Evolutionary conservation across 2,888 invertebrate genomes (phyloP).

Genomic region (Diloba caeruleocephala): DNA sequence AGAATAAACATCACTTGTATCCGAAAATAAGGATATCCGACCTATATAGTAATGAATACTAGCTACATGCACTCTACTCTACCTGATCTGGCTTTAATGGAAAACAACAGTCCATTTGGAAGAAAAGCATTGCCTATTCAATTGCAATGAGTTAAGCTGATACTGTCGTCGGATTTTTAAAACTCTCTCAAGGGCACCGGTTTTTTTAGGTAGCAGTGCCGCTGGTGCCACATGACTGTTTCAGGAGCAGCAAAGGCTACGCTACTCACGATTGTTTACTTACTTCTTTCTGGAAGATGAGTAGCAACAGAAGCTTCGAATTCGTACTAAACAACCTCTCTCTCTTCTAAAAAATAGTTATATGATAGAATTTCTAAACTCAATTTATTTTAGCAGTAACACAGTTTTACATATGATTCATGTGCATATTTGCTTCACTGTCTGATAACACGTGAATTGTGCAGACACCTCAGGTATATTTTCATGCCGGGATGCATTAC

Average conservation of each 20-base stretch:
- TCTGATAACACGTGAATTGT: constrained; percentile 26
- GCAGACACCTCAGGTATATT: constrained; percentile 74
- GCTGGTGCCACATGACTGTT: too few relatives aligned
- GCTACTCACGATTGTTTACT: too few relatives aligned
- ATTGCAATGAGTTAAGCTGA: constrained; percentile 8
- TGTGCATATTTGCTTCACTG: constrained; percentile 3
- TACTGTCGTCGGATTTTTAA: not conserved
- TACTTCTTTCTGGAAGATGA: too few relatives aligned
- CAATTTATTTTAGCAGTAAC: constrained; percentile 13
- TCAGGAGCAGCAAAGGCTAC: too few relatives aligned
- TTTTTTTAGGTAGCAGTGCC: too few relatives aligned
- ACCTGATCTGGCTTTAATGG: not conserved
- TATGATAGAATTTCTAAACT: constrained; percentile 1
- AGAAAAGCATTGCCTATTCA: constrained; percentile 1
- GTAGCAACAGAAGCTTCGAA: too few relatives aligned
- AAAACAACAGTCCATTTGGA: constrained; percentile 11
- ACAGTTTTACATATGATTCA: constrained; percentile 21
- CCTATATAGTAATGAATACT: constrained; percentile 1
- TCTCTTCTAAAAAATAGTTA: too few relatives aligned
- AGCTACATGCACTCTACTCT: not conserved
- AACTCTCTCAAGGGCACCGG: not conserved
- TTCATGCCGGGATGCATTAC: constrained; percentile 81
- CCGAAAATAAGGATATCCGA: not conserved
- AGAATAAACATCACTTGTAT: constrained; percentile 11
- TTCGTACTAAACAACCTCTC: too few relatives aligned